phyloP scores from a whole-genome alignment of 2,797 vertebrate species.

The Pseudotriccus pelzelni region DNA sequence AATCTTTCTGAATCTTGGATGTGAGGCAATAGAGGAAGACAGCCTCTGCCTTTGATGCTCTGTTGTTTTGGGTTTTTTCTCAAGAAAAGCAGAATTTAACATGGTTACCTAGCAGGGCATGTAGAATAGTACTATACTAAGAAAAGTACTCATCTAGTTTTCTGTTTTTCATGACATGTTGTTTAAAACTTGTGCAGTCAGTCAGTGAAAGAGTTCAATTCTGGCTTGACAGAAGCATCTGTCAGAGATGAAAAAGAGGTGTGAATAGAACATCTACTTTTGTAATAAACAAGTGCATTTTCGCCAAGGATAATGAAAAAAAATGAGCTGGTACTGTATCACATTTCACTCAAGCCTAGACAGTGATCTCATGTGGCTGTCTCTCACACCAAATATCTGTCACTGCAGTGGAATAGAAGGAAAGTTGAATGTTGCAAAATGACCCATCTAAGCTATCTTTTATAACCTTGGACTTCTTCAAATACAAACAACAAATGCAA shows the following conservation, averaged over 20 bases:
- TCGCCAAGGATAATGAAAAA: neutral
- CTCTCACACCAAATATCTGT: neutral
- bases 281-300: neutral
- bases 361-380: neutral
- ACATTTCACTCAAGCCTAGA: neutral
- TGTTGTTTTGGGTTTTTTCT: neutral
- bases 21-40: neutral
- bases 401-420: neutral
- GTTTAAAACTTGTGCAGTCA: neutral
- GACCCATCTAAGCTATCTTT: neutral
- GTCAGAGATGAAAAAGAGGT: neutral
- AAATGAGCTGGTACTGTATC: neutral
- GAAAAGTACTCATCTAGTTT: neutral
- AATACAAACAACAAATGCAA: neutral
- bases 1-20: neutral
- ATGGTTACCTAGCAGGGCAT: neutral
- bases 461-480: neutral
- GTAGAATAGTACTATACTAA: neutral
- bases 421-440: neutral
- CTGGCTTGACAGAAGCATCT: neutral
- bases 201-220: neutral
- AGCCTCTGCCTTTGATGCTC: fast-evolving
- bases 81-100: neutral
- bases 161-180: neutral
- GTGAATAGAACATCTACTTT: neutral